Evolutionary conservation across 1,140 invertebrate genomes (phyloP), one percentile per base, ranked within the genome.

Genomic region (Druon quercuslanigerum): DNA sequence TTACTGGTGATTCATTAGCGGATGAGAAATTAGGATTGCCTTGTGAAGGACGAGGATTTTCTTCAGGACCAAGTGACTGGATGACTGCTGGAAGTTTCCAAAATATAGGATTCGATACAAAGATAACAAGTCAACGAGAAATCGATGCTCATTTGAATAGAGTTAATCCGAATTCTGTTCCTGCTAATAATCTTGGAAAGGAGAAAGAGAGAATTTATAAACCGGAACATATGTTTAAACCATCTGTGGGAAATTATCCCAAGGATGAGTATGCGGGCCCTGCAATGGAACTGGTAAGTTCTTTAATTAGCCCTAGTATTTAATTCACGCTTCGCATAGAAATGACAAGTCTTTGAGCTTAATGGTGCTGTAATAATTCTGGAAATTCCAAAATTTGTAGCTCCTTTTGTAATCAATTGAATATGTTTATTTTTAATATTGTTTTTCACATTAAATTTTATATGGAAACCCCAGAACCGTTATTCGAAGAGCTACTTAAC

Each of bases 201-300:
- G 25, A 33, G 0, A 33, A 33, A 14, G 79, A 83, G 19, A 74
- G 72, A 75, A 73, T 71, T 40, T 86, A 78, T 71, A 82, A 74
- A 20, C 83, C 83, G 3, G 78, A 78, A 20, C 81, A 84, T 50
- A 80, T 79, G 1, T 86, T 82, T 72, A 83, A 84, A 16, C 82
- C 85, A n/a, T 78, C 81, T 51, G 17, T 73, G 13, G 73, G 82
- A 51, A 77, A 6, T 56, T 60, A 74, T 72, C 60, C 72, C 12
- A 84, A 85, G 8, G 86, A 91, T 14, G 87, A 88, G 73, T 90
- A 87, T 57, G 89, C 87, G 50, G 89, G 91, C 8, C 89, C 86
- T 7, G 87, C 90, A 14, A 88, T 92, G 88, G 84, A 91, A 83
- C 57, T 91, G 72, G 90, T 91, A 77, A 75, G 73, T 73, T 73